Evolutionary conservation across 2,113 vertebrate genomes (phyloP).

Genomic region (Pterocles orientalis): DNA sequence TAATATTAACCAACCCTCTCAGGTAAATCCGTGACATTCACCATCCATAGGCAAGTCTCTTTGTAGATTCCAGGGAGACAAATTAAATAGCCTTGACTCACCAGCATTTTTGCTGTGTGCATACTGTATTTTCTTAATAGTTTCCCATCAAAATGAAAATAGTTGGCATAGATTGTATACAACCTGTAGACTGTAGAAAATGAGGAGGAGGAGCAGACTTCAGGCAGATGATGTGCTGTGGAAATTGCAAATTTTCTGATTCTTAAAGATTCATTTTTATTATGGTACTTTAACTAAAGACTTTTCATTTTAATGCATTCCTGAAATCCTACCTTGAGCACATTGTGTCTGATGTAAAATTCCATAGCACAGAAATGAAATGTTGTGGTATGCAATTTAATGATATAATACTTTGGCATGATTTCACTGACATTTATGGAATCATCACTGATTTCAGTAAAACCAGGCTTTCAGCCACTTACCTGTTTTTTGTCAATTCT

Average conservation of each 20-base stretch:
- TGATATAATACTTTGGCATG: not conserved
- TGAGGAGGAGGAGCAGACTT: not conserved
- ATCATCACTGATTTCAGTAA: not conserved
- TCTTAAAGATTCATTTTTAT: not conserved
- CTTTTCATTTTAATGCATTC: not conserved
- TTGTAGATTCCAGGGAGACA: not conserved
- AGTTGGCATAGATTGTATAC: not conserved
- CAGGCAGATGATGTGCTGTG: not conserved
- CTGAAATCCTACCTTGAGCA: not conserved
- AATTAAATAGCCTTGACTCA: not conserved
- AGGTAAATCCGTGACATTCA: accelerated
- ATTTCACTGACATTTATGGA: not conserved
- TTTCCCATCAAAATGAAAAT: not conserved
- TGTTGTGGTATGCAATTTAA: not conserved
- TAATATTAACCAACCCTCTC: not conserved
- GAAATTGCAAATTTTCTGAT: not conserved
- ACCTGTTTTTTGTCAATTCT: not conserved
- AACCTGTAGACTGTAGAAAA: not conserved
- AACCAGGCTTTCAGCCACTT: not conserved
- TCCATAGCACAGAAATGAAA: not conserved
- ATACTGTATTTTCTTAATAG: not conserved
- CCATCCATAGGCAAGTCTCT: not conserved
- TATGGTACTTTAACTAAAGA: not conserved
- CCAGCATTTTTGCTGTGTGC: not conserved
- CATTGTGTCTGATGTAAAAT: not conserved